phyloP scores from a whole-genome alignment of 2,888 invertebrate species.

The Erebia palarica region DNA sequence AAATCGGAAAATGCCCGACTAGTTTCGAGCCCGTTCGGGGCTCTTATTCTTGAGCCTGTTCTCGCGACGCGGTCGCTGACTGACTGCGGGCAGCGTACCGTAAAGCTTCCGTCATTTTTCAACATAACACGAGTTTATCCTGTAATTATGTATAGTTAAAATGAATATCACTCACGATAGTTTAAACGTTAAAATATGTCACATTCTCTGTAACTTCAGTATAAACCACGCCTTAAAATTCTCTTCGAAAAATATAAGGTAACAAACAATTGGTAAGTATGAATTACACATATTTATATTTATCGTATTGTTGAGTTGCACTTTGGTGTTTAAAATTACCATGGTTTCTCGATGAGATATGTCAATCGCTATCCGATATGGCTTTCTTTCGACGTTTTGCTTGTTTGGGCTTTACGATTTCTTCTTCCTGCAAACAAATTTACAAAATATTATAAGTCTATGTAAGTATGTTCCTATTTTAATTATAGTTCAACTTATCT shows the following conservation, averaged over 20 bases:
- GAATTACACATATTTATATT: conserved; percentile 63
- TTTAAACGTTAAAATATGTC: not conserved
- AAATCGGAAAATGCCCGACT: too few relatives aligned
- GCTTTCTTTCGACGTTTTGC: conserved; percentile 96
- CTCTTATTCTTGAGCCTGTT: too few relatives aligned
- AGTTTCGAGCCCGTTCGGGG: too few relatives aligned
- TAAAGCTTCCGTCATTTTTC: too few relatives aligned
- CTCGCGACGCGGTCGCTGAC: too few relatives aligned
- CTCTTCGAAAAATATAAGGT: conserved; percentile 61
- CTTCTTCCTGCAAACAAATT: conserved; percentile 88
- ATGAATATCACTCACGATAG: too few relatives aligned
- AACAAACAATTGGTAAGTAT: conserved; percentile 51
- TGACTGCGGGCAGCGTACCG: not conserved
- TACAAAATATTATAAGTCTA: conserved; percentile 21
- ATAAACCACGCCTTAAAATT: conserved; percentile 56
- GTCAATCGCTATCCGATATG: conserved; percentile 96
- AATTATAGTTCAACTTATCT: too few relatives aligned
- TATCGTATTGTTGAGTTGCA: conserved; percentile 79
- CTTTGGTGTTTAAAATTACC: conserved; percentile 78
- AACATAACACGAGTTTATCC: too few relatives aligned
- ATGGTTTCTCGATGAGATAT: conserved; percentile 68
- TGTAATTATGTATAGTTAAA: too few relatives aligned
- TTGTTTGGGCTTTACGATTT: conserved; percentile 94
- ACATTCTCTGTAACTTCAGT: not conserved
- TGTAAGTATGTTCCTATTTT: not conserved